phyloP scores from a whole-genome alignment of 2,113 vertebrate species.

The Aphyosemion australe region DNA sequence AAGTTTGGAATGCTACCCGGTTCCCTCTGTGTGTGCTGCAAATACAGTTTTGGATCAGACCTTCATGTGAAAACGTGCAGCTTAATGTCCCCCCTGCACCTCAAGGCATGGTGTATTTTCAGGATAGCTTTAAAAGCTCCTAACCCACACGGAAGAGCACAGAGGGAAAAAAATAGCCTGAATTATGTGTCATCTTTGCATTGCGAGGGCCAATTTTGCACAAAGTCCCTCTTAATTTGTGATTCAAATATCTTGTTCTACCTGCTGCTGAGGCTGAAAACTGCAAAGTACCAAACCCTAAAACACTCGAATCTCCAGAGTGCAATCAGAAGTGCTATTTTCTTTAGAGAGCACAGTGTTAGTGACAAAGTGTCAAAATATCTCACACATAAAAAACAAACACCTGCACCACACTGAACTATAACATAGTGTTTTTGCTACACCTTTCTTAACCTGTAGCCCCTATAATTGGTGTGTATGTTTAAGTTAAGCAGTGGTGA shows the following conservation, averaged over 20 bases:
- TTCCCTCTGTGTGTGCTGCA: too few relatives aligned
- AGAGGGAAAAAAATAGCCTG: background rate
- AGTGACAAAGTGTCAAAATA: conserved; percentile 4
- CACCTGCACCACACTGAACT: background rate
- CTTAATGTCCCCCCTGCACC: too few relatives aligned
- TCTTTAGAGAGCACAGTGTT: background rate
- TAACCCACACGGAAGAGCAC: conserved; percentile 2
- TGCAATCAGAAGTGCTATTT: conserved; percentile 11
- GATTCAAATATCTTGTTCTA: background rate
- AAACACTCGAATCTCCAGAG: conserved; percentile 8
- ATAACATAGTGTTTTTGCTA: background rate
- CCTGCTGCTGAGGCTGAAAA: conserved; percentile 16
- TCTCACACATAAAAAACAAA: conserved; percentile 9
- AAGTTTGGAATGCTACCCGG: too few relatives aligned
- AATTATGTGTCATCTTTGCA: background rate
- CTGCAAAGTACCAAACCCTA: background rate
- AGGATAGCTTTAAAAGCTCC: too few relatives aligned
- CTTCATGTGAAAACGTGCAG: too few relatives aligned
- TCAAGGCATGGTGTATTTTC: too few relatives aligned
- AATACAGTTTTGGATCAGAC: too few relatives aligned
- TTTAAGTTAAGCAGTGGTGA: conserved; percentile 8
- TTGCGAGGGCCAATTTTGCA: background rate
- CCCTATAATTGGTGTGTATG: conserved; percentile 1
- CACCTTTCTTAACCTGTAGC: background rate
- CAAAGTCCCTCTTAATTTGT: background rate